Percentiles rank a stretch among this genome's conserved stretches.
These are phyloP conservation scores for Hermaeophaga mercurialis DNA, from an alignment of 2,888 invertebrate species.

Conservation along the genomic window DNA sequence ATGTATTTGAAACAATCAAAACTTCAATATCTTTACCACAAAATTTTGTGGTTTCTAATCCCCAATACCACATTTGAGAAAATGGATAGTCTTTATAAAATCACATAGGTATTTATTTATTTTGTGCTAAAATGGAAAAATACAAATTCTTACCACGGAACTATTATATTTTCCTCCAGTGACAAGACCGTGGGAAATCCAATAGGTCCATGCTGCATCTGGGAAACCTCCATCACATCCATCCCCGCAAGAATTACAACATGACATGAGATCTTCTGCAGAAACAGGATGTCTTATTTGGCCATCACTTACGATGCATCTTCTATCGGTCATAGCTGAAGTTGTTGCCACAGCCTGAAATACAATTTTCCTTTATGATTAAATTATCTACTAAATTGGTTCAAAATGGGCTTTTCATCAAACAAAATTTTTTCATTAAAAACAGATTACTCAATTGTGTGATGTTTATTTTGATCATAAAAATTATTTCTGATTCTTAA, in stretches of 20 bases:
- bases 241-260: conserved; percentile 76
- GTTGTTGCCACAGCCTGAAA: conserved; percentile 84
- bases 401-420: too few relatives aligned
- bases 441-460: too few relatives aligned
- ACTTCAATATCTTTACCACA: too few relatives aligned
- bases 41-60: too few relatives aligned
- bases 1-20: background rate
- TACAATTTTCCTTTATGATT: too few relatives aligned
- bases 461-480: too few relatives aligned
- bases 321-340: conserved; percentile 84
- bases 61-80: too few relatives aligned
- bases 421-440: too few relatives aligned
- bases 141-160: conserved; percentile 56
- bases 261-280: conserved; percentile 79
- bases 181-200: conserved; percentile 79
- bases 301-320: conserved; percentile 78
- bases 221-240: conserved; percentile 84
- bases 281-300: conserved; percentile 73
- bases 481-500: too few relatives aligned
- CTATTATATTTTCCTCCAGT: conserved; percentile 81
- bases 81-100: background rate
- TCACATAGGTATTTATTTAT: background rate
- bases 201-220: conserved; percentile 80
- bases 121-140: background rate
- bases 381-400: too few relatives aligned